phyloP scores from a whole-genome alignment of 1,140 invertebrate genomes.

The Bathynomus jamesi region DNA sequence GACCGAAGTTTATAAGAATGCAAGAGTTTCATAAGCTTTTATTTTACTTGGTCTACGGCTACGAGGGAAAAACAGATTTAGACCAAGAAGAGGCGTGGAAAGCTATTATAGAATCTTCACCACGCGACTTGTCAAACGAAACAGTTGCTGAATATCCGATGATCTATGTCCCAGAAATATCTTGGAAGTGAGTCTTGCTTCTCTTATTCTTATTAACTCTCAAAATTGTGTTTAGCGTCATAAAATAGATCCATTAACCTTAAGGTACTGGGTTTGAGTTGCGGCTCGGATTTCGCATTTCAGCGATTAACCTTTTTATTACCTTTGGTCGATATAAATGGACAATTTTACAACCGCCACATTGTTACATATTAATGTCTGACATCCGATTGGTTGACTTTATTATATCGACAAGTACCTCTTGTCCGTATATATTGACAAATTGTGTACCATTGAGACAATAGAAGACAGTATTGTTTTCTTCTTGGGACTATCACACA shows the following conservation, averaged over 20 bases:
- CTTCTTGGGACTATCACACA: too few relatives aligned
- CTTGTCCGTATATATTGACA: too few relatives aligned
- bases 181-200: slow-evolving; percentile 28
- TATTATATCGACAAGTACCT: too few relatives aligned
- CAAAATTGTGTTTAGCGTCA: neutral
- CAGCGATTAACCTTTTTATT: neutral
- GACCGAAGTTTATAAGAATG: slow-evolving; percentile 62
- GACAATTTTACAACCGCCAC: neutral
- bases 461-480: too few relatives aligned
- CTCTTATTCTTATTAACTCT: neutral
- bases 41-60: slow-evolving; percentile 59
- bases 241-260: neutral
- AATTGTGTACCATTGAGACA: too few relatives aligned
- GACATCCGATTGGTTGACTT: too few relatives aligned
- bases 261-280: neutral
- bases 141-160: slow-evolving; percentile 37
- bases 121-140: neutral
- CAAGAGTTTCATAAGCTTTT: slow-evolving; percentile 58
- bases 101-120: slow-evolving; percentile 38
- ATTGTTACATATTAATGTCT: neutral
- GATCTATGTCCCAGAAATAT: slow-evolving; percentile 42
- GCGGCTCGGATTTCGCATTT: neutral
- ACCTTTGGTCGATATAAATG: too few relatives aligned
- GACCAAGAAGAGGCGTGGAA: slow-evolving; percentile 44
- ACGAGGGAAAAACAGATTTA: slow-evolving; percentile 46